Percentiles rank a stretch among this genome's conserved stretches.
Conservation (phyloP, 2,888 invertebrate genomes). For the Lypha dubia region DNA sequence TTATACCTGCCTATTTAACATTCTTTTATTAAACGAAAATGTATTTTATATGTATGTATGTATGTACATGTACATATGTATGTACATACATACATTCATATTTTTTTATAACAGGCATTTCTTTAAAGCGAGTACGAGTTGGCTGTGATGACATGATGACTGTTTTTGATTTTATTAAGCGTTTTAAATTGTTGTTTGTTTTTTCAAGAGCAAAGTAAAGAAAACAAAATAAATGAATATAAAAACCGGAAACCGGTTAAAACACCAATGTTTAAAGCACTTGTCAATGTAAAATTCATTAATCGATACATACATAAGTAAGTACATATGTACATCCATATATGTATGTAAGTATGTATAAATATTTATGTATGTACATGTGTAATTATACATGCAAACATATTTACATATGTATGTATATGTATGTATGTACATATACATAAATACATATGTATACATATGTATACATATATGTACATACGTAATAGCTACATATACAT, state of each 20-base stretch:
- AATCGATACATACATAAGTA: slow-evolving; percentile 24
- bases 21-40: not conserved
- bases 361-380: not conserved
- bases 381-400: not conserved
- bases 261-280: slow-evolving; percentile 49
- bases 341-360: not conserved
- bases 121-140: slow-evolving; percentile 14
- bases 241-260: slow-evolving; percentile 61
- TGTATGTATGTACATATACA: slow-evolving; percentile 9
- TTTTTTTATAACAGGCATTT: not conserved
- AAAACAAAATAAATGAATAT: slow-evolving; percentile 16
- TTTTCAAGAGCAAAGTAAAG: slow-evolving; percentile 30
- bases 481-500: not conserved
- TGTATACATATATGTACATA: not conserved
- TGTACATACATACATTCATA: no score
- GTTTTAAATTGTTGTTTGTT: slow-evolving; percentile 32
- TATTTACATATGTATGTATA: not conserved
- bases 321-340: not conserved
- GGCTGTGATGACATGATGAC: slow-evolving; percentile 27
- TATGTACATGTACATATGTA: no score
- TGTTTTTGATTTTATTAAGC: slow-evolving; percentile 43
- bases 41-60: not conserved
- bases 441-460: not conserved
- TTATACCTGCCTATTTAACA: no score
- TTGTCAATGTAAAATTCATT: slow-evolving; percentile 44